A percentile compares a stretch with the other conserved stretches of the same genome.
These are phyloP conservation scores for Enhydra lutris DNA, from an alignment of 2,113 vertebrate genomes.

Conservation along the genomic window DNA sequence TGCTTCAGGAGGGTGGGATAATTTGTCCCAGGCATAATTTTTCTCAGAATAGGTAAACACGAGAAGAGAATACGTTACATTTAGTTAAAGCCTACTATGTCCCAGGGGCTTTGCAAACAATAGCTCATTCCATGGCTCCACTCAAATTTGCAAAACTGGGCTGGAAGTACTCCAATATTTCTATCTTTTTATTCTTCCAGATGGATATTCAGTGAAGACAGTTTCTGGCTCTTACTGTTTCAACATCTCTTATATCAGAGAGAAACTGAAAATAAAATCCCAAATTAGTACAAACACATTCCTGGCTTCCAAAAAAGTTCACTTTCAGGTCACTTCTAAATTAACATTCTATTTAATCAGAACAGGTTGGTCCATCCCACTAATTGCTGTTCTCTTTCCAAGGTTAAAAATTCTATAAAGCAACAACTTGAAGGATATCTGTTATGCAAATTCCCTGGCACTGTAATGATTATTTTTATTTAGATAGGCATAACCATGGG, in stretches of 20 bases:
- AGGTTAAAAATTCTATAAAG: slow-evolving; percentile 20
- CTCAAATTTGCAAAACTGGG: slow-evolving; percentile 30
- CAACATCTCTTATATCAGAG: slow-evolving; percentile 36
- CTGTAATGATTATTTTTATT: slow-evolving; percentile 27
- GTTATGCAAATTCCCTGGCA: background rate
- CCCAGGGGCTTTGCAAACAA: background rate
- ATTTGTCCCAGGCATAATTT: background rate
- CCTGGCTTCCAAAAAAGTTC: slow-evolving; percentile 62
- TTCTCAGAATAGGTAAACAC: background rate
- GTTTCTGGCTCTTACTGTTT: slow-evolving; percentile 47
- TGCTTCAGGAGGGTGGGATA: background rate
- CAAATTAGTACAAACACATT: slow-evolving; percentile 58
- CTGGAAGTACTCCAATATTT: slow-evolving; percentile 34
- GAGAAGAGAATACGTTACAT: background rate
- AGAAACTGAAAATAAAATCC: slow-evolving; percentile 62
- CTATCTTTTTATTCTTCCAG: slow-evolving; percentile 43
- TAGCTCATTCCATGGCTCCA: background rate
- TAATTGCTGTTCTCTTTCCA: slow-evolving; percentile 46
- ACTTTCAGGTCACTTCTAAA: slow-evolving; percentile 52
- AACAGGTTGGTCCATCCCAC: slow-evolving; percentile 35
- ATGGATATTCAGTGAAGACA: slow-evolving; percentile 57
- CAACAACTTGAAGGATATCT: slow-evolving; percentile 2
- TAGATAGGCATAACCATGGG: background rate
- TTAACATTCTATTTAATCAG: slow-evolving; percentile 50
- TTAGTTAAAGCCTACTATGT: slow-evolving; percentile 1